Evolutionary conservation across 2,888 invertebrate genomes (phyloP), one percentile per base, ranked within the genome.

Genomic region (Busseola fusca): DNA sequence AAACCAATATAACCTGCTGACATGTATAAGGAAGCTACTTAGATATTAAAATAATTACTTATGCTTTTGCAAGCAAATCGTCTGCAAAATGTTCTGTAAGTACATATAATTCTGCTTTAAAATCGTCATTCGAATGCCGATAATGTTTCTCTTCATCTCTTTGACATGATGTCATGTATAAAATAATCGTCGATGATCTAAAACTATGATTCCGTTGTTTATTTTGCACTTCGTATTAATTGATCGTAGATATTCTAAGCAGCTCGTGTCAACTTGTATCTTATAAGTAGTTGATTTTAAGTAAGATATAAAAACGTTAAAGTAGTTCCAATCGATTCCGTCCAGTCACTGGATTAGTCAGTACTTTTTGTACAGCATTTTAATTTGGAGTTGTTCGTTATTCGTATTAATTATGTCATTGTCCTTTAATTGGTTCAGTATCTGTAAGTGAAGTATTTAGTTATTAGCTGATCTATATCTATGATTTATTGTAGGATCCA

Each of bases 101-200:
- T 52, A 69, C 76, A 69, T 57, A 70, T 69, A 57, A 69, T 69
- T 72, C 57, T 45, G 45, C 72, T 25, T 42, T 56, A 50, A 66
- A 57, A 60, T 65, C 54, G 60, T 74, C 50, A 64, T 75, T 69
- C 34, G 14, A 74, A 74, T 76, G 54, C 58, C 25, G 57, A 45
- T 59, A 68, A 77, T 76, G 52, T 74, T 62, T 71, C 75, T 58
- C 27, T 71, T 57, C 66, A 81, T 78, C 71, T 76, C 58, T 48
- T 50, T 59, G 48, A 52, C 71, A 76, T 85, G 85, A 85, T 84
- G 84, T 85, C 84, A 85, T 84, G 56, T 58, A 60, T 83, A 73
- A 81, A 79, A 79, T 80, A 64, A 74, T 66, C 65, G 58, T 64
- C 60, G 79, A 76, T 78, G 79, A 84, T 83, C 66, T 79, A 81